Base-by-base conservation (phyloP, 1,140 invertebrate species). In the Leucophenga varia region DNA sequence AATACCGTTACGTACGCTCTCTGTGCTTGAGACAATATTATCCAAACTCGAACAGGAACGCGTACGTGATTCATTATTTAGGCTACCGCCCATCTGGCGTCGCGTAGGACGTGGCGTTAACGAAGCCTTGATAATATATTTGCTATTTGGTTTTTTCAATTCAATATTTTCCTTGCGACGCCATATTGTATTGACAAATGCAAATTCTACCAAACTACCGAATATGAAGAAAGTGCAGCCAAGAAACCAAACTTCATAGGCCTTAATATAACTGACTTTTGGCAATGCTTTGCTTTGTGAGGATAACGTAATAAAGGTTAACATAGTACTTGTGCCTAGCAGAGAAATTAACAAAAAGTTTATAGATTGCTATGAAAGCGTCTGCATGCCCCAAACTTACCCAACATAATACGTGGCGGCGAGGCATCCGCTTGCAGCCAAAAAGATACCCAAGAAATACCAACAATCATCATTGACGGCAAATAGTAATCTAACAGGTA, bases 401-500 rank as follows among this genome's bases (percentile, higher is more conserved):
- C 88, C 69, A 91, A 74, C 55, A 88, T 87, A 42, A 88, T 88
- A 57, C 89, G 80, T n/a, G 90, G 87, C 4, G 91, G 87, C 8
- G 89, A 85, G 2, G 90, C 89, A 67, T 92, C 90, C 17, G 89
- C 85, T 70, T 93, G 90, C 32, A 93, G 76, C 90, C 90, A 93
- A 64, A 93, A 93, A 1, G 90, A 90, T 4, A 93, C 90, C 90
- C 91, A 94, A 0, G 90, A 93, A 42, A 92, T 89, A 12, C 86
- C 86, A 3, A 93, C 91, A 37, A 94, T 85, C 68, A 93, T 82
- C 78, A 93, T 91, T 13, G 90, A 92, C 1, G 91, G 91, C 54
- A 93, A 82, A 59, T 91, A 94, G 61, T 92, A 93, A 55, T 93
- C 90, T 82, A 94, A 86, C 39, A 94, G 78, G 60, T 93, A 93